Base-by-base conservation (phyloP, 2,113 vertebrate species). In the Oxyruncus cristatus region DNA sequence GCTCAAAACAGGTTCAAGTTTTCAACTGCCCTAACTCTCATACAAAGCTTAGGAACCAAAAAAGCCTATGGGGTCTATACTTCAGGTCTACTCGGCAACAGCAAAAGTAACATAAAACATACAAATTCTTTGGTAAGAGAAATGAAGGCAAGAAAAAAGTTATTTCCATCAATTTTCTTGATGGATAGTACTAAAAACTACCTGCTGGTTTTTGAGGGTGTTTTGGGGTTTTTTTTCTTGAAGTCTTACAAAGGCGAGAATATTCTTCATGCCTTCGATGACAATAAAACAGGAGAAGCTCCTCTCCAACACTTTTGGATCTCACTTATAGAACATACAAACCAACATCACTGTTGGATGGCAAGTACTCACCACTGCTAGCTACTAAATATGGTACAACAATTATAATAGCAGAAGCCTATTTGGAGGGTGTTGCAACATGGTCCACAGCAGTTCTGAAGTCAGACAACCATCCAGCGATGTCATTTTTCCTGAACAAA, bases 201-300 rank as follows among this genome's bases (percentile, higher is more conserved):
- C 0, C 0, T 39, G 18, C 6, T 33, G 19, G 1, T 1, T 33
- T 86, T 75, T 2, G 24, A 22, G 23, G 14, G 2, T 19, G 2
- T 2, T 7, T 7, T 4, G 2, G 7, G 5, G 3, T 2, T 21
- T 55, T 59, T 67, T 52, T 32, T 6, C 26, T 58, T 6, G 2
- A 80, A 53, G 5, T 58, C 73, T 71, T 50, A 74, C 3, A 73
- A 2, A 55, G 11, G 4, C 2, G 1, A 72, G 9, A 83, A 13
- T 6, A 39, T 35, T 73, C 46, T 21, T 70, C 58, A 58, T 32
- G 7, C 15, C 19, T 22, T 58, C 15, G 3, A 30, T 46, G 14
- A 58, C 19, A 76, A 24, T 4, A 58, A 66, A 53, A 12, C 27
- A 80, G 33, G 17, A 82, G 18, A 92, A 78, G 16, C 26, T 81